phyloP scores from a whole-genome alignment of 1,140 invertebrate genomes.

The Panagrolaimus sp. region DNA sequence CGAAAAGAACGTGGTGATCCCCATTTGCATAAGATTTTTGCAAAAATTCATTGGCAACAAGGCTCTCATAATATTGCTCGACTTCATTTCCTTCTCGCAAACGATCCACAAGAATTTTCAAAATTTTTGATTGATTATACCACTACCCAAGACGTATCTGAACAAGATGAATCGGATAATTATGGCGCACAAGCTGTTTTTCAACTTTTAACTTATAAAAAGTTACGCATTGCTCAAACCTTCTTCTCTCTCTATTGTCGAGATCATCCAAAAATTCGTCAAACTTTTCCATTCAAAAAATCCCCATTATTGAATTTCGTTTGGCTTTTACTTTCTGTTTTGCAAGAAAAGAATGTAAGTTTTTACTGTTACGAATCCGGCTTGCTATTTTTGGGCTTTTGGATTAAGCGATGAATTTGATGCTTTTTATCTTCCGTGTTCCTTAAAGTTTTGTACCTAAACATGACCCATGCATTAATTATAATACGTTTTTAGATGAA shows the following conservation, averaged over 20 bases:
- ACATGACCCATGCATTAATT: no score
- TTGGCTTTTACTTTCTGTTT: not conserved
- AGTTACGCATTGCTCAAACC: not conserved
- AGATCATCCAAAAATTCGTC: not conserved
- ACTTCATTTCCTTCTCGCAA: not conserved
- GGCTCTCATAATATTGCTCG: not conserved
- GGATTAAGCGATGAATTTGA: no score
- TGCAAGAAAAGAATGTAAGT: constrained; percentile 1
- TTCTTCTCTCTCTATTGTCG: not conserved
- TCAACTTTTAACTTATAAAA: constrained; percentile 8
- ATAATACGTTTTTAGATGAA: not conserved
- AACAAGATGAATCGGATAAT: not conserved
- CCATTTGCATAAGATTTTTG: not conserved
- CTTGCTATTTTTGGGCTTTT: not conserved
- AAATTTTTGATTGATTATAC: constrained; percentile 5
- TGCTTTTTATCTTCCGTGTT: no score
- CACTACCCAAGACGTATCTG: not conserved
- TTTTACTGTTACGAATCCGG: not conserved
- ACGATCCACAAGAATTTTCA: not conserved
- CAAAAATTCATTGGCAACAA: not conserved
- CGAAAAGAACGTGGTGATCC: constrained; percentile 7
- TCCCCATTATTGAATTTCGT: not conserved
- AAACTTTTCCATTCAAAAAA: not conserved
- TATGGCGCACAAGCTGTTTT: not conserved
- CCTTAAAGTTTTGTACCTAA: no score